Base-by-base conservation (phyloP, 2,888 invertebrate species). In the Cantharis lateralis region DNA sequence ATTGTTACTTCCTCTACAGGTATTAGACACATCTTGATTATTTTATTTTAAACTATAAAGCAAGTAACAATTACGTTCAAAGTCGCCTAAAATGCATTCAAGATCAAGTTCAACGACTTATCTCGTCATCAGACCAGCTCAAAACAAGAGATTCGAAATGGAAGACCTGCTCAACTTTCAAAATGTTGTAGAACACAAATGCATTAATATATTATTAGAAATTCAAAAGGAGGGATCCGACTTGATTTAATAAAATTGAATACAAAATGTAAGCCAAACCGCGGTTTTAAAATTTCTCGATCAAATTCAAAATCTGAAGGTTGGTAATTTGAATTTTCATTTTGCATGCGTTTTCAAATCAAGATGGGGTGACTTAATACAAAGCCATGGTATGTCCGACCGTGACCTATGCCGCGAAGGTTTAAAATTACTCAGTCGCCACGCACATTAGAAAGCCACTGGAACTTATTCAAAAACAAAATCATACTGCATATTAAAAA, bases 91-190 rank as follows among this genome's bases (percentile, higher is more conserved):
- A 73, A 73, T 76, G 73, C 75, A 76, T 68, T 70, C 63, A 66
- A 61, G 75, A 76, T 70, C 26, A 72, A 32, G 78, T 78, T 78
- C 78, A 78, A 72, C 72, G 78, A 78, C 78, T 72, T 68, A n/a
- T 26, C 28, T 73, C 74, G 70, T 69, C 69, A 74, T 26, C 68
- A 68, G 68, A 72, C 64, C 70, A 78, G 48, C 78, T 70, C 61
- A 74, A 24, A 24, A 75, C 72, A 16, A 61, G 24, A 74, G 68
- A 66, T 62, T 71, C n/a, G 71, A 73, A 70, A 73, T 32, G 72
- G 16, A 70, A 72, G 72, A 64, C 70, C 70, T 76, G 76, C 71
- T 74, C 77, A 74, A 74, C 78, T 75, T 78, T 75, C 74, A 74
- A 77, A 77, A 68, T 70, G 62, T 77, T 69, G 70, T 73, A 71